phyloP scores from a whole-genome alignment of 1,140 invertebrate genomes.

The Adoxophyes honmai region DNA sequence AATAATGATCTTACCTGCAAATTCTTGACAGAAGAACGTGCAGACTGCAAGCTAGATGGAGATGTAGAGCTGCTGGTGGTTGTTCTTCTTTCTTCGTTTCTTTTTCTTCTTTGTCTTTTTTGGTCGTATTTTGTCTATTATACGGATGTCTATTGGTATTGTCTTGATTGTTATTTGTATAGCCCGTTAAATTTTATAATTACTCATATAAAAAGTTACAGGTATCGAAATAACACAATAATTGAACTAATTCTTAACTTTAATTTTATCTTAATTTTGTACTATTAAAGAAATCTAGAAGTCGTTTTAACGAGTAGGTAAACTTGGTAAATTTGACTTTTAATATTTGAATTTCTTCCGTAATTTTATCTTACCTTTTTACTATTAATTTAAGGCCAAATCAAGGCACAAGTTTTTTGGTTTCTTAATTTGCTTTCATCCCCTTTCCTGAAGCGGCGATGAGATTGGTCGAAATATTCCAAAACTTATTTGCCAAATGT shows the following conservation, averaged over 20 bases:
- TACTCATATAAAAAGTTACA: slow-evolving; percentile 72
- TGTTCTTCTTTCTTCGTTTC: slow-evolving; percentile 29
- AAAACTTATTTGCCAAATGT: slow-evolving; percentile 66
- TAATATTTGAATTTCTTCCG: slow-evolving; percentile 46
- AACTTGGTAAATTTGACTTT: slow-evolving; percentile 68
- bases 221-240: slow-evolving; percentile 71
- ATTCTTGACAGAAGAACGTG: background rate
- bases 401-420: slow-evolving; percentile 68
- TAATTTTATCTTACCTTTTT: slow-evolving; percentile 74
- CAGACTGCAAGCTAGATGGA: background rate
- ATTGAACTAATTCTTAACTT: slow-evolving; percentile 72
- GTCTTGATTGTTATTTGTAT: slow-evolving; percentile 55
- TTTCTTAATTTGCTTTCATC: slow-evolving; percentile 55
- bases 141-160: slow-evolving; percentile 39
- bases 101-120: slow-evolving; percentile 22
- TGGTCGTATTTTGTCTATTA: slow-evolving; percentile 23
- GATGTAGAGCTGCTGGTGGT: background rate
- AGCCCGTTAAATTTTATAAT: slow-evolving; percentile 66
- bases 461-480: slow-evolving; percentile 71
- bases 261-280: slow-evolving; percentile 76
- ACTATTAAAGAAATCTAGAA: slow-evolving; percentile 76
- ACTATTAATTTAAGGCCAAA: slow-evolving; percentile 75
- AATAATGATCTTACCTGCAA: background rate
- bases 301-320: slow-evolving; percentile 71
- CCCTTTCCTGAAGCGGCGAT: slow-evolving; percentile 57